Percentiles rank a stretch among this genome's conserved stretches.
Evolutionary conservation across 2,888 invertebrate species (phyloP).

Genomic region (Alcis repandata): DNA sequence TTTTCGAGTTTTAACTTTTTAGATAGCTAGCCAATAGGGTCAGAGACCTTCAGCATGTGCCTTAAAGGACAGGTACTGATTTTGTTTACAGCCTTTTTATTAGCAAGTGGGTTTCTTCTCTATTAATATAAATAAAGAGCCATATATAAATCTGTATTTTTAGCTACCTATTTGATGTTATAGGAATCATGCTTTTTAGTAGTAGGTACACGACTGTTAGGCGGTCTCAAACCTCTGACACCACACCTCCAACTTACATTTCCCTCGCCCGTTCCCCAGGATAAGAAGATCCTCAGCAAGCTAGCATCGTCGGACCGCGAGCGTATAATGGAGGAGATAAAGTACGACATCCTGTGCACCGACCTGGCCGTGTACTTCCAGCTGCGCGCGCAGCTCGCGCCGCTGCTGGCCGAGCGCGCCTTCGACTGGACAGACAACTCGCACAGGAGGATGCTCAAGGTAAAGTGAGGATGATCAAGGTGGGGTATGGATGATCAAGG

Average conservation of each 20-base stretch:
- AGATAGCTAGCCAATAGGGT: no score
- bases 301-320: constrained; percentile 70
- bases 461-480: constrained; percentile 46
- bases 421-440: constrained; percentile 81
- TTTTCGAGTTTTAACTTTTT: no score
- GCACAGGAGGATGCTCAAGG: constrained; percentile 85
- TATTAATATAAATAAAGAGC: no score
- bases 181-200: no score
- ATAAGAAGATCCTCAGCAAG: constrained; percentile 80
- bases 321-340: constrained; percentile 81
- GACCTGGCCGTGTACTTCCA: constrained; percentile 87
- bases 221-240: no score
- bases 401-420: constrained; percentile 75
- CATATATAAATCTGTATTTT: no score
- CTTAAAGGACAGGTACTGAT: no score
- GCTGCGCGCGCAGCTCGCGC: constrained; percentile 82
- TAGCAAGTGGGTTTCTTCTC: no score
- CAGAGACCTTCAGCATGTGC: no score
- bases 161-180: no score
- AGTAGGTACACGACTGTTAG: no score
- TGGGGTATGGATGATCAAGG: background rate
- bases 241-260: background rate
- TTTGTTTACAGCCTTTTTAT: no score
- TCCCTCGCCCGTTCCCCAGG: constrained; percentile 60
- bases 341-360: constrained; percentile 87